These are phyloP conservation scores for Philonicus albiceps DNA, from an alignment of 2,888 invertebrate species.

Conservation along the genomic window DNA sequence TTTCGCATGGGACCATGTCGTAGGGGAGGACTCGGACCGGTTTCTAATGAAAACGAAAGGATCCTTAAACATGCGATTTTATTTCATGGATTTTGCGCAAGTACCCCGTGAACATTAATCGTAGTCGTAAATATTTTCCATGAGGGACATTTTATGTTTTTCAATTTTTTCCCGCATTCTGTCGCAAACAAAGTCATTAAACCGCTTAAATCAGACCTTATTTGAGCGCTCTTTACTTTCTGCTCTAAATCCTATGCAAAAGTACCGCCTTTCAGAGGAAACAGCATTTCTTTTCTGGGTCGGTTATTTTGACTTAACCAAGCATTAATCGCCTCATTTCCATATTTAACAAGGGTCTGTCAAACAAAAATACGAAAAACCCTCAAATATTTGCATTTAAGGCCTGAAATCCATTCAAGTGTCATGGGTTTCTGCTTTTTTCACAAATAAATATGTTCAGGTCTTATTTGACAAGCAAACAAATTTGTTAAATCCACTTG, in stretches of 20 bases:
- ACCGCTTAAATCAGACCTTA: not conserved
- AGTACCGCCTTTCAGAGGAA: conserved; percentile 6
- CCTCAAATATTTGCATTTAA: conserved; percentile 34
- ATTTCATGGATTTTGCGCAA: not conserved
- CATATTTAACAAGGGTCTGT: conserved; percentile 47
- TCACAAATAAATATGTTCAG: conserved; percentile 1
- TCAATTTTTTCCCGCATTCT: not conserved
- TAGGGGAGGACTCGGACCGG: conserved; percentile 23
- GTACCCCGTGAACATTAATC: not conserved
- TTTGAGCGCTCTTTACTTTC: not conserved
- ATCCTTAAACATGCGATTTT: conserved; percentile 12
- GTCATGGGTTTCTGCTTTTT: conserved; percentile 32
- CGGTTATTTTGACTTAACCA: conserved; percentile 34
- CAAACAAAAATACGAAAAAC: conserved; percentile 42
- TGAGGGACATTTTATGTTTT: not conserved
- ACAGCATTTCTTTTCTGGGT: conserved; percentile 10
- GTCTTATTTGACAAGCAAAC: conserved; percentile 48
- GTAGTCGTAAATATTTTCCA: not conserved
- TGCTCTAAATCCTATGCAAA: conserved; percentile 21
- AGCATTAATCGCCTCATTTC: conserved; percentile 49
- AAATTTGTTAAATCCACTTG: conserved; percentile 49
- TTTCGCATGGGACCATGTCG: conserved; percentile 26
- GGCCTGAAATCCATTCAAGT: conserved; percentile 28
- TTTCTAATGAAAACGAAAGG: conserved; percentile 31
- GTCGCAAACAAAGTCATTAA: not conserved